Conservation (phyloP, 2,888 invertebrate species). For the Agapetus fuscipes region DNA sequence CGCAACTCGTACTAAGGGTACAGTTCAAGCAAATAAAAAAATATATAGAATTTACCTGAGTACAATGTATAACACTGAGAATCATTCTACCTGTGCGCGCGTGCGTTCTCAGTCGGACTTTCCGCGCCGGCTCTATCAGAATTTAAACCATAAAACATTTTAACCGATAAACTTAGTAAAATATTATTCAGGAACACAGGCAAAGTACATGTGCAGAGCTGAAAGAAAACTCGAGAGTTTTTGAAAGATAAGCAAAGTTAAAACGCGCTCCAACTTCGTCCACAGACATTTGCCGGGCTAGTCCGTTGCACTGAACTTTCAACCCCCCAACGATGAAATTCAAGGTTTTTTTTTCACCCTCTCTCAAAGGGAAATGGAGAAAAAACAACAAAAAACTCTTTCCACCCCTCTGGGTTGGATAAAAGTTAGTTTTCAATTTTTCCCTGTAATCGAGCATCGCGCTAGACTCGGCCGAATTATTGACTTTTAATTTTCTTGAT, state of each 20-base stretch:
- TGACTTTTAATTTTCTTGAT: too few species aligned
- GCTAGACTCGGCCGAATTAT: too few species aligned
- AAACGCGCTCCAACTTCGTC: slow-evolving; percentile 10
- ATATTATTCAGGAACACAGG: slow-evolving; percentile 15
- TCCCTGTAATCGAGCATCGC: too few species aligned
- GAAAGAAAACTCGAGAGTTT: slow-evolving; percentile 12
- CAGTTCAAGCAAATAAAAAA: too few species aligned
- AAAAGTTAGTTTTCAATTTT: too few species aligned
- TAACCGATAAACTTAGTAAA: slow-evolving; percentile 17
- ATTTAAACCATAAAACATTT: slow-evolving; percentile 15
- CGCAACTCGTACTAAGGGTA: too few species aligned
- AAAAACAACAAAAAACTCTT: neutral
- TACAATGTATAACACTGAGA: too few species aligned
- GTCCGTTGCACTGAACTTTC: slow-evolving; percentile 5
- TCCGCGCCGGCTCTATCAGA: slow-evolving; percentile 5
- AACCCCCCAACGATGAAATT: neutral
- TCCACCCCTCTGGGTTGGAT: too few species aligned
- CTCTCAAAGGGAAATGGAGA: too few species aligned
- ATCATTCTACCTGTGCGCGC: too few species aligned
- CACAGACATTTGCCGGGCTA: slow-evolving; percentile 6
- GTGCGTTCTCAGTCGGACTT: too few species aligned
- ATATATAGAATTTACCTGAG: too few species aligned
- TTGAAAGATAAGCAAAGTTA: slow-evolving; percentile 16
- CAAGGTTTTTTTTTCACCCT: neutral
- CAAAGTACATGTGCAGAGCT: slow-evolving; percentile 10